These are phyloP conservation scores for Anodontia alba DNA, from an alignment of 2,888 invertebrate species.

Conservation along the genomic window DNA sequence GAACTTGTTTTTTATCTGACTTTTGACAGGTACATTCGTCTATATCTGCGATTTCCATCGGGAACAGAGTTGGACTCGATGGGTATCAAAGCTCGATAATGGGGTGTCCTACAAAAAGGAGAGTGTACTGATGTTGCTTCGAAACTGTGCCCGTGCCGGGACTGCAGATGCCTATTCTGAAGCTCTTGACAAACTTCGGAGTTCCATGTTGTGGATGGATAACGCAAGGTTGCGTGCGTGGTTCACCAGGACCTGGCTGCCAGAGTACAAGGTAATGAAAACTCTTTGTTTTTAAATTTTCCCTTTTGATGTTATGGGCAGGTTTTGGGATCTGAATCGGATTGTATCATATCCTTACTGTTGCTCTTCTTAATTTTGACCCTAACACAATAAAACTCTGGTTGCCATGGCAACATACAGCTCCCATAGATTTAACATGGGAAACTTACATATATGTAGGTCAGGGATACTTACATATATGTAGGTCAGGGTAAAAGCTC, in stretches of 20 bases:
- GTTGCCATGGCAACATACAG: too few species aligned
- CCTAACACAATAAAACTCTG: not conserved
- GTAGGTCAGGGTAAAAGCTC: too few species aligned
- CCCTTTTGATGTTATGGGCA: not conserved
- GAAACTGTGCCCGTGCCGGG: not conserved
- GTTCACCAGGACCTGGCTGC: not conserved
- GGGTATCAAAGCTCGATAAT: conserved; percentile 32
- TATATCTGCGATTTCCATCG: conserved; percentile 44
- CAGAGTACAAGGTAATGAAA: not conserved
- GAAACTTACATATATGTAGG: too few species aligned
- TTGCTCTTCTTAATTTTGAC: not conserved
- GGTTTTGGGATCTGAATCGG: not conserved
- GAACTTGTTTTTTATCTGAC: not conserved
- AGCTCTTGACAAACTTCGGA: not conserved
- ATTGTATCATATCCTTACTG: not conserved
- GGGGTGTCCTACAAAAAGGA: conserved; percentile 7
- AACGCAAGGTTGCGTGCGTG: not conserved
- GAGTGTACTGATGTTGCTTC: not conserved
- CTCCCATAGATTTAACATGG: too few species aligned
- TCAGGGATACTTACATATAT: too few species aligned
- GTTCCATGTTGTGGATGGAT: not conserved
- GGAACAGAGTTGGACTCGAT: conserved; percentile 46
- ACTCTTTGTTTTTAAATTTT: not conserved
- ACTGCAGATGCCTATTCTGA: not conserved
- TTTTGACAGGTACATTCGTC: conserved; percentile 15